Percentiles rank a stretch among this genome's conserved stretches.
phyloP scores from a whole-genome alignment of 2,113 vertebrate species.

The Dasyornis broadbenti region DNA sequence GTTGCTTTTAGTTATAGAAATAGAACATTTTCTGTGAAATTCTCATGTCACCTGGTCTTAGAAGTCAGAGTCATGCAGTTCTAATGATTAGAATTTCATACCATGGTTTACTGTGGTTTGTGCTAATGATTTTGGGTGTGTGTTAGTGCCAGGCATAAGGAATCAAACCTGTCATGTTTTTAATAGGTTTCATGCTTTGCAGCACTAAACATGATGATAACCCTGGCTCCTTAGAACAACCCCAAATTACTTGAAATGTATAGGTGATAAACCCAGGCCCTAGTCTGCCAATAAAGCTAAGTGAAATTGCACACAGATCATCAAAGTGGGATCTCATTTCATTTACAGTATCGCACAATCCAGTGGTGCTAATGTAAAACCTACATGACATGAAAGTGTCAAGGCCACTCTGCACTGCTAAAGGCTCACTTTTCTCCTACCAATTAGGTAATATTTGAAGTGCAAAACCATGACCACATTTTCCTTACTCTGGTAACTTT shows the following conservation, averaged over 20 bases:
- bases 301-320: constrained; percentile 66
- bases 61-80: background rate
- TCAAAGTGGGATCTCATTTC: constrained; percentile 71
- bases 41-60: background rate
- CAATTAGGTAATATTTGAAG: constrained; percentile 61
- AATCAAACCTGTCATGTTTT: constrained; percentile 67
- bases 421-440: constrained; percentile 66
- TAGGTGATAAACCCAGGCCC: constrained; percentile 65
- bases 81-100: constrained; percentile 7
- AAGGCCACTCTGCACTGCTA: constrained; percentile 61
- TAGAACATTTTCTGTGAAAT: background rate
- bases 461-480: constrained; percentile 32
- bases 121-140: constrained; percentile 46
- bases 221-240: constrained; percentile 62
- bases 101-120: background rate
- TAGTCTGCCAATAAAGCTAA: constrained; percentile 65
- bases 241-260: constrained; percentile 68
- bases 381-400: constrained; percentile 61
- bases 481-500: constrained; percentile 38
- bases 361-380: constrained; percentile 68
- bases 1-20: background rate
- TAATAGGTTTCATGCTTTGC: constrained; percentile 67
- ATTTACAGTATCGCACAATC: constrained; percentile 68
- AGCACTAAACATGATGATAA: constrained; percentile 64
- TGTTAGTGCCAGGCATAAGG: constrained; percentile 20